Base-by-base conservation (phyloP, 2,113 vertebrate species). In the Lagenorhynchus albirostris region DNA sequence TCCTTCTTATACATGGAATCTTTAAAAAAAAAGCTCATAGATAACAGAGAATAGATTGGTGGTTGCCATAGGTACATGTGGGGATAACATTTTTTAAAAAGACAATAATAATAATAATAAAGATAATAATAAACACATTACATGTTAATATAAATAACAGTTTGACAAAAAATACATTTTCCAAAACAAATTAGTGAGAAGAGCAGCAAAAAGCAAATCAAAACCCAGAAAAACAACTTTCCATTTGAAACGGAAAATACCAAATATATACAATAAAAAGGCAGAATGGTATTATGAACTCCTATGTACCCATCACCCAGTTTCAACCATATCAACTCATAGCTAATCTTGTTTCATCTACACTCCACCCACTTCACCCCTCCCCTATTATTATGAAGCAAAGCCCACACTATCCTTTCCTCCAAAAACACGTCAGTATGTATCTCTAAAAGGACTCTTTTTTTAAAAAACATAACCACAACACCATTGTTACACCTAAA, bases 241-340 rank as follows among this genome's bases (percentile, higher is more conserved):
- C 8, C 53, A 91, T 62, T 77, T 97, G 86, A 91, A 93, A 84
- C 80, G 67, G 50, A 86, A 97, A 97, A 8, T 89, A 92, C 36
- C 50, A 93, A 74, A 96, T 88, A 74, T 5, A 85, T 36, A 65
- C 18, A 36, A 83, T 92, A 71, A 71, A 71, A 53, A 82, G 11
- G 63, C 5, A 44, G 23, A 77, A 76, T 5, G 53, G 50, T 29
- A 41, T 71, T 84, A 53, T 80, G 44, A 81, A 65, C 4, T 8
- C 38, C 67, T 76, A 23, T 31, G 29, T 63, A 88, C 21, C 25
- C 15, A 87, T 73, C 62, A 68, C 9, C 26, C 47, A 80, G 29
- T 76, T 92, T 92, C 60, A 94, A 55, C 53, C 21, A 68, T 87
- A 89, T 80, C 73, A 92, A 68, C 50, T 90, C 53, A 89, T 0